phyloP scores from a whole-genome alignment of 2,113 vertebrate species.

The Uropsilus gracilis region DNA sequence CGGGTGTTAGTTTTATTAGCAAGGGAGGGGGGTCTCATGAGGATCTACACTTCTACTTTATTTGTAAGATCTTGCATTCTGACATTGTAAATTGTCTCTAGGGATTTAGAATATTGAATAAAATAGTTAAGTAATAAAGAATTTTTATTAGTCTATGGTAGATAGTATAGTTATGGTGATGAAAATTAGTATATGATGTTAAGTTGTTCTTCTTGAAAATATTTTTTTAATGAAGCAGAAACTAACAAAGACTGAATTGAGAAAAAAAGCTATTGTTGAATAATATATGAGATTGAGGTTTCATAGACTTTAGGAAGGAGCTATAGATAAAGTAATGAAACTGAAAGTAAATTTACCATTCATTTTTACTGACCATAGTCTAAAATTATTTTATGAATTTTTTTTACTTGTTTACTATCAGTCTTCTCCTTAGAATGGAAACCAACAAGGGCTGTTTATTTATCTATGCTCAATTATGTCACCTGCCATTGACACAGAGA shows the following conservation, averaged over 20 bases:
- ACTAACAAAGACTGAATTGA: conserved; percentile 32
- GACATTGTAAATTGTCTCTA: conserved; percentile 19
- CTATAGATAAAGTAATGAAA: not conserved
- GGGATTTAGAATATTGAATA: conserved; percentile 29
- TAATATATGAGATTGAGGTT: not conserved
- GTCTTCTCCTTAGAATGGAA: not conserved
- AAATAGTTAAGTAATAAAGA: conserved; percentile 13
- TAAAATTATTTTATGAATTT: conserved; percentile 7
- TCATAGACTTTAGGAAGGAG: not conserved
- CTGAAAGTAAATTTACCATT: not conserved
- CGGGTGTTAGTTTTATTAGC: not conserved
- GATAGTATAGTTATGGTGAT: not conserved
- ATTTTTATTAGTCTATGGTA: conserved; percentile 41
- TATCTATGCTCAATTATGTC: not conserved
- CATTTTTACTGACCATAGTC: conserved; percentile 26
- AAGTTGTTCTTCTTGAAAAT: conserved; percentile 10
- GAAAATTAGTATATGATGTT: conserved; percentile 20
- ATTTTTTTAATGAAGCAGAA: conserved; percentile 24
- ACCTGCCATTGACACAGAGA: not conserved
- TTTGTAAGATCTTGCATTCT: conserved; percentile 48
- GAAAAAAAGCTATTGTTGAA: not conserved
- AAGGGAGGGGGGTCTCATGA: not conserved
- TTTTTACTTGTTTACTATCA: not conserved
- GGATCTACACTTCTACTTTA: not conserved
- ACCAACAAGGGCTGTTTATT: not conserved